Conservation (phyloP, 2,888 invertebrate genomes). For the Polyommatus icarus region DNA sequence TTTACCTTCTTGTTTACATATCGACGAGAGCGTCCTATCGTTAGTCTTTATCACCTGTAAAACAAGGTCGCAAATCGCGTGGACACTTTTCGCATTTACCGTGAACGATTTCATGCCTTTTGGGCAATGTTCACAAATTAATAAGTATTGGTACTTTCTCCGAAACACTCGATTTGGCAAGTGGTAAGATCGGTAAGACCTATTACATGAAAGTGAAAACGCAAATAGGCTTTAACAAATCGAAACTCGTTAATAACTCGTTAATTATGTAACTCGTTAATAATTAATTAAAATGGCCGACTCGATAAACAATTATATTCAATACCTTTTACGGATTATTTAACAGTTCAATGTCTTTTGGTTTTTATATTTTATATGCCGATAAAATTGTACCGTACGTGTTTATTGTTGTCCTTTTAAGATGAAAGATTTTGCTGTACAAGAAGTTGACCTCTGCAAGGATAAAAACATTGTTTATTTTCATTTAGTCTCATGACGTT, state of each 20-base stretch:
- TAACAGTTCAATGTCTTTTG: slow-evolving; percentile 20
- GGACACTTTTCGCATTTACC: slow-evolving; percentile 25
- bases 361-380: neutral
- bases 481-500: neutral
- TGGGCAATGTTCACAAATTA: slow-evolving; percentile 32
- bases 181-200: neutral
- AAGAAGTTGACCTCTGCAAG: neutral
- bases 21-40: slow-evolving; percentile 51
- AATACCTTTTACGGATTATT: slow-evolving; percentile 11
- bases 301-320: neutral
- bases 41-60: slow-evolving; percentile 40
- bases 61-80: slow-evolving; percentile 47
- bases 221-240: slow-evolving; percentile 15
- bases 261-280: neutral
- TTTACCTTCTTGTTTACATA: slow-evolving; percentile 49
- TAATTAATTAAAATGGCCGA: slow-evolving; percentile 8
- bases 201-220: slow-evolving; percentile 22
- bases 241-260: slow-evolving; percentile 4
- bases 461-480: neutral
- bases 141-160: slow-evolving; percentile 33
- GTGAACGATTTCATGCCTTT: slow-evolving; percentile 31
- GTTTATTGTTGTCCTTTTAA: neutral
- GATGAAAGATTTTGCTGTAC: neutral
- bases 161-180: slow-evolving; percentile 31
- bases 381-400: neutral